Percentiles rank a stretch among this genome's conserved stretches.
Conservation (phyloP, 1,140 invertebrate species). For the Anagrus nilaparvatae region DNA sequence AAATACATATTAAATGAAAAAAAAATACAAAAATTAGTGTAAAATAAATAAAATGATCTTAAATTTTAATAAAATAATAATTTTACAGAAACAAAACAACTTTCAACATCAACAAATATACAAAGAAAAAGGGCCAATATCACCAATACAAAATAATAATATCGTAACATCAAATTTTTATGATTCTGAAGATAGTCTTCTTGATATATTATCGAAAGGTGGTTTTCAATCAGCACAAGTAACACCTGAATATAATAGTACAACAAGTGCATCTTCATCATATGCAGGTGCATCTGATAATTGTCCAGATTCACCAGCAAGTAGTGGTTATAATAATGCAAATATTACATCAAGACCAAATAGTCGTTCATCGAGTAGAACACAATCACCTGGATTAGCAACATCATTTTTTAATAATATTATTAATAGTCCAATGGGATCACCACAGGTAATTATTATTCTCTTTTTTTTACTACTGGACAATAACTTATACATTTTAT, state of each 20-base stretch:
- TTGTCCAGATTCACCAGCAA: constrained; percentile 23
- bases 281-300: constrained; percentile 15
- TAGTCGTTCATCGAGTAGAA: constrained; percentile 20
- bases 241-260: constrained; percentile 2
- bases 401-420: constrained; percentile 14
- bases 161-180: too few species aligned
- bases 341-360: constrained; percentile 17
- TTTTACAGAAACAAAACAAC: too few species aligned
- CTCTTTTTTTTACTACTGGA: neutral
- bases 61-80: too few species aligned
- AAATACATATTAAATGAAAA: too few species aligned
- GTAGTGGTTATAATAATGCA: constrained; percentile 13
- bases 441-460: constrained; percentile 17
- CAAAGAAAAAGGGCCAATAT: too few species aligned
- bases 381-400: constrained; percentile 20
- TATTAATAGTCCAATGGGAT: constrained; percentile 19
- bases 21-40: too few species aligned
- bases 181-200: constrained; percentile 19
- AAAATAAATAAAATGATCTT: too few species aligned
- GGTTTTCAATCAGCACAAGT: constrained; percentile 21
- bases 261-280: constrained; percentile 13
- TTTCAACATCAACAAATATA: too few species aligned
- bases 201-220: constrained; percentile 17
- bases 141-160: too few species aligned
- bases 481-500: too few species aligned